phyloP scores from a whole-genome alignment of 2,113 vertebrate species.

The Ceyx margarethae region DNA sequence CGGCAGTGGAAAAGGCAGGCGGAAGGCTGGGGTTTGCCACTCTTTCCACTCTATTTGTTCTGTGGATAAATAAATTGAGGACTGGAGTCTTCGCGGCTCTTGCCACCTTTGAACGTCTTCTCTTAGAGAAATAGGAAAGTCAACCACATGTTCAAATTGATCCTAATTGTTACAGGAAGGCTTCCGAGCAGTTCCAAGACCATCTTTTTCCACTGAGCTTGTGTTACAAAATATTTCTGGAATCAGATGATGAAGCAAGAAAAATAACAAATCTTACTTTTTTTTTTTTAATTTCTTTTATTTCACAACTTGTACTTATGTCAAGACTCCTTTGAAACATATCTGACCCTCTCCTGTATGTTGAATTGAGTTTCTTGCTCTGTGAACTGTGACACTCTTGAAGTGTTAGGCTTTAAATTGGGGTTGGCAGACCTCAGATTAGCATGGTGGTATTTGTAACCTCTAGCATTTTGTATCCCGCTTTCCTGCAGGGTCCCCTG shows the following conservation, averaged over 20 bases:
- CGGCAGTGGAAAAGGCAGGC: neutral
- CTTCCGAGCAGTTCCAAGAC: conserved; percentile 11
- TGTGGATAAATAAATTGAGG: conserved; percentile 21
- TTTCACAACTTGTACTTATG: neutral
- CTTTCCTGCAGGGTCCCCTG: conserved; percentile 80
- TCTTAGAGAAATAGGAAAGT: neutral
- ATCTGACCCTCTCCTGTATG: neutral
- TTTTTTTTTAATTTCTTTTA: neutral
- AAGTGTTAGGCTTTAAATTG: neutral
- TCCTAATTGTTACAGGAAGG: conserved; percentile 51
- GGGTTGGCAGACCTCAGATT: conserved; percentile 14
- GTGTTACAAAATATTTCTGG: conserved; percentile 37
- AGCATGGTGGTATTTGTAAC: conserved; percentile 42
- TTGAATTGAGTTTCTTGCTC: neutral
- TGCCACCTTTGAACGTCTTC: conserved; percentile 50
- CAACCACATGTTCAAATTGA: conserved; percentile 41
- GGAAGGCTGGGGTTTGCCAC: conserved; percentile 26
- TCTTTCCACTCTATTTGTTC: conserved; percentile 37
- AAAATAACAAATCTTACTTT: neutral
- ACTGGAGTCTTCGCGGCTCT: conserved; percentile 6
- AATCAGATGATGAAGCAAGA: conserved; percentile 14
- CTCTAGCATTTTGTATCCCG: conserved; percentile 25
- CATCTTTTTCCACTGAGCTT: conserved; percentile 41
- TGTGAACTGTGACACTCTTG: conserved; percentile 31
- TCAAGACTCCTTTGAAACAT: conserved; percentile 22